These are phyloP conservation scores for Pachypsylla venusta DNA, from an alignment of 1,140 invertebrate species.

Conservation along the genomic window DNA sequence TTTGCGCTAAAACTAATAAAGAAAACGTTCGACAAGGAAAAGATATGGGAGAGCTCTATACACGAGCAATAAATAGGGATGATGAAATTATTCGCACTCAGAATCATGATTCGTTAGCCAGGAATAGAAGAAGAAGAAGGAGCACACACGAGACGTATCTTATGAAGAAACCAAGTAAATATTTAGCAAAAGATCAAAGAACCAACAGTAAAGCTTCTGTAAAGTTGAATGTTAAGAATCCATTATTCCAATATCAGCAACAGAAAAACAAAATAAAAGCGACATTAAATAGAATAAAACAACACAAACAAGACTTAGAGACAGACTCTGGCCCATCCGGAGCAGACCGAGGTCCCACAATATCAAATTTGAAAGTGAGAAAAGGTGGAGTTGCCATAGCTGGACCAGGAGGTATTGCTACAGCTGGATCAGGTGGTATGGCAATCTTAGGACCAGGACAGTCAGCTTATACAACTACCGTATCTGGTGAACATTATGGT, in stretches of 20 bases:
- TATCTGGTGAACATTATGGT: not conserved
- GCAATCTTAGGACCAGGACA: slow-evolving; percentile 57
- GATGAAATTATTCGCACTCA: not conserved
- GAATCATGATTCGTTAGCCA: not conserved
- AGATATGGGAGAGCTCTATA: no score
- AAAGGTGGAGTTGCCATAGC: slow-evolving; percentile 56
- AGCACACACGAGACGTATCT: not conserved
- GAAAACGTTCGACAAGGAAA: slow-evolving; percentile 14
- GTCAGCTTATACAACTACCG: slow-evolving; percentile 45
- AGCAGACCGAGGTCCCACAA: slow-evolving; percentile 39
- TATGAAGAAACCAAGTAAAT: no score
- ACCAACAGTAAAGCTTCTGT: not conserved
- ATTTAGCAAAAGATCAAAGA: not conserved
- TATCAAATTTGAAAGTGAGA: slow-evolving; percentile 45
- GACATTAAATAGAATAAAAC: not conserved
- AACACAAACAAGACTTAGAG: slow-evolving; percentile 7
- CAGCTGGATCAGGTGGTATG: slow-evolving; percentile 51
- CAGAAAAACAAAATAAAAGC: not conserved
- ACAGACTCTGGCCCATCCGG: not conserved
- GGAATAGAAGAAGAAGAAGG: not conserved
- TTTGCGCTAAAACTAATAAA: slow-evolving; percentile 28
- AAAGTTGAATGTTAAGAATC: not conserved
- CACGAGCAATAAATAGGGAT: not conserved
- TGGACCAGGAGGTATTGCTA: slow-evolving; percentile 53
- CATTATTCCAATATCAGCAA: no score